Evolutionary conservation across 1,140 invertebrate genomes (phyloP), one percentile per base, ranked within the genome.

Genomic region (Chlorops oryzae): DNA sequence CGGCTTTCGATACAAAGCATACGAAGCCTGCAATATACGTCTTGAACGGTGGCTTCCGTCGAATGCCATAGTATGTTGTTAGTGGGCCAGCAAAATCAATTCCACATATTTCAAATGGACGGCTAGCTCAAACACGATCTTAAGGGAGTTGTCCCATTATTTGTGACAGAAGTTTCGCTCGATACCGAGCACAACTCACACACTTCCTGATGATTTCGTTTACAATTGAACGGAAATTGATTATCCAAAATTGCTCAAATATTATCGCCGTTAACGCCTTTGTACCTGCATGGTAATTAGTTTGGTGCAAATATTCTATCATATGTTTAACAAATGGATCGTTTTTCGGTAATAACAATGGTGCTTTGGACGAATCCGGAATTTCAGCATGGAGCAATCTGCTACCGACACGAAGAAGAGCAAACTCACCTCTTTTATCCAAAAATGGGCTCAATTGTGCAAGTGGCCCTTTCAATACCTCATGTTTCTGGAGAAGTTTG

Each of bases 1-100:
- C 54, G 7, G 64, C 65, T 40, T 62, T 64, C 5, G 58, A 57
- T 1, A 49, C 15, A 7, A 61, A 48, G 39, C 58, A 62, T 2
- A 55, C 44, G 27, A 65, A 63, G 0, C 59, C 28, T 3, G 34
- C 15, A 12, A 60, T 38, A 13, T 52, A 63, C 17, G 40, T 40
- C 25, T 54, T 54, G 13, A 24, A 38, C 9, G 52, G 34, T 2
- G 22, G 17, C 28, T 24, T 42, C 4, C 52, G 41, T 15, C 52
- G 47, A 42, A 50, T 50, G 20, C 23, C 28, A 9, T 42, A 37
- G 28, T 32, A 23, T 9, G 47, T 42, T 4, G 5, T 13, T 21
- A 50, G 42, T 18, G 47, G 47, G 23, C 40, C 47, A 39, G 32
- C 37, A 37, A 54, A 54, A 35, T 54, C 42, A 15, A 54, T 42